phyloP scores from a whole-genome alignment of 1,140 invertebrate genomes.

The Fopius arisanus region DNA sequence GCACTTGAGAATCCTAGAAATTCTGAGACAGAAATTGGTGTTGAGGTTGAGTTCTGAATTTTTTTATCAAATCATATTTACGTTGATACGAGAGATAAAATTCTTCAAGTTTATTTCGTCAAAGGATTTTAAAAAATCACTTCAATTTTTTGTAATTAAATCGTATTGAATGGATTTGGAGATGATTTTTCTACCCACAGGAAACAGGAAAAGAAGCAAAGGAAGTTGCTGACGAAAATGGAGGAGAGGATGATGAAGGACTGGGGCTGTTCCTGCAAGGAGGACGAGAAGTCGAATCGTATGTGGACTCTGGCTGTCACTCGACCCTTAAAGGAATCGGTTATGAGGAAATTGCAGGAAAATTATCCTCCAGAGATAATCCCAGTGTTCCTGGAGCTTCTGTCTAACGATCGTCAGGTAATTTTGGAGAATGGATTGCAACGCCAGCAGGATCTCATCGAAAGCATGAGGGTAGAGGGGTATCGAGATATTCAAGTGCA shows the following conservation, averaged over 20 bases:
- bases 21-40: conserved; percentile 33
- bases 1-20: conserved; percentile 33
- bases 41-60: conserved; percentile 21
- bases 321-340: conserved; percentile 28
- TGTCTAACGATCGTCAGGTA: conserved; percentile 31
- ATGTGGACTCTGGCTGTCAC: conserved; percentile 39
- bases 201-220: conserved; percentile 34
- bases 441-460: conserved; percentile 29
- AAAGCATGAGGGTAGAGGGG: conserved; percentile 32
- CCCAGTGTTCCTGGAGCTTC: conserved; percentile 29
- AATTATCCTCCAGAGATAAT: conserved; percentile 33
- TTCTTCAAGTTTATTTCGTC: too few relatives aligned
- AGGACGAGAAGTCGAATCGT: conserved; percentile 24
- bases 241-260: conserved; percentile 30
- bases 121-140: too few relatives aligned
- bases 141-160: too few relatives aligned
- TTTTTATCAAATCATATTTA: not conserved
- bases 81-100: too few relatives aligned
- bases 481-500: conserved; percentile 32
- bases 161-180: too few relatives aligned
- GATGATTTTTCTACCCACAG: not conserved
- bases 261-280: conserved; percentile 22
- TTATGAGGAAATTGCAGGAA: conserved; percentile 23
- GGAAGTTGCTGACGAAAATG: conserved; percentile 32
- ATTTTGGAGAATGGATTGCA: conserved; percentile 31